phyloP scores from a whole-genome alignment of 2,113 vertebrate species.

The Menidia beryllina region DNA sequence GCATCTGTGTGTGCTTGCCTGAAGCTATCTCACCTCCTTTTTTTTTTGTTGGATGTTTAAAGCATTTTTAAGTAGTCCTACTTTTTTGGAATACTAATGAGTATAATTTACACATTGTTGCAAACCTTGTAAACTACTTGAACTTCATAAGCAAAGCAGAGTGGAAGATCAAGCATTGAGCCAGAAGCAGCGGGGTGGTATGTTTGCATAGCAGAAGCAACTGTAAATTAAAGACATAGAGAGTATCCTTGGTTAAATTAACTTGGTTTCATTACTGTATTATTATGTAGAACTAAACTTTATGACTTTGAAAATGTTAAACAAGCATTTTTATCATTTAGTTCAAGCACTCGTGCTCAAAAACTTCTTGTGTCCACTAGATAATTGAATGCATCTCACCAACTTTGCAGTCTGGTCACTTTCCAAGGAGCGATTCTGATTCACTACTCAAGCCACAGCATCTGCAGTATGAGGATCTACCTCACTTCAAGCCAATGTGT shows the following conservation, averaged over 20 bases:
- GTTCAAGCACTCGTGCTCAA: neutral
- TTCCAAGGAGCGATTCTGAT: constrained; percentile 18
- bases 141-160: constrained; percentile 3
- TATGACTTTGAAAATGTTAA: neutral
- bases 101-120: constrained; percentile 24
- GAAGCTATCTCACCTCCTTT: neutral
- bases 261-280: neutral
- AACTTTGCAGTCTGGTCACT: neutral
- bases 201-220: neutral
- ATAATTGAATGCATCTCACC: constrained; percentile 2
- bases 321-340: neutral
- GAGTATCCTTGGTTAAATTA: constrained; percentile 1
- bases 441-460: constrained; percentile 8
- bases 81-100: constrained; percentile 23
- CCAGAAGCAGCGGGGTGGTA: neutral
- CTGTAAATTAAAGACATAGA: neutral
- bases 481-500: constrained; percentile 35
- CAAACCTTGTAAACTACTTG: constrained; percentile 19
- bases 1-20: neutral
- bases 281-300: neutral
- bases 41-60: constrained; percentile 20
- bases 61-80: constrained; percentile 9
- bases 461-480: constrained; percentile 25
- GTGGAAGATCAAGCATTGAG: neutral
- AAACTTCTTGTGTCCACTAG: neutral